These are phyloP conservation scores for Papilio helenus DNA, from an alignment of 1,140 invertebrate species.

Conservation along the genomic window DNA sequence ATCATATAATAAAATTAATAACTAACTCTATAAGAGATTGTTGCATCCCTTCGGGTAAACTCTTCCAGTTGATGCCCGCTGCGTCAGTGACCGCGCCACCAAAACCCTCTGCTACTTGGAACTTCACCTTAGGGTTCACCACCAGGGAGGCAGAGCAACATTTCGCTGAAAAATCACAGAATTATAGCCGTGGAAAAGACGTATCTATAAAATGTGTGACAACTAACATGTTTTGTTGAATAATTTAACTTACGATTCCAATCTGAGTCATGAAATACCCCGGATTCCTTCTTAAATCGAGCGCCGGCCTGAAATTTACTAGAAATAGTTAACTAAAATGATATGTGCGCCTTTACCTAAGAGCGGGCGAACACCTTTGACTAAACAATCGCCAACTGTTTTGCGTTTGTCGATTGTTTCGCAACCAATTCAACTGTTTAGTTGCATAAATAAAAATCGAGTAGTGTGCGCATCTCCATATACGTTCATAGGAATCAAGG, in stretches of 20 bases:
- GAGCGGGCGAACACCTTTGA: no score
- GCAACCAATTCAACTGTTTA: no score
- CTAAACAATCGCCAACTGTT: no score
- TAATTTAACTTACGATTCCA: slow-evolving; percentile 4
- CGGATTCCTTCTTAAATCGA: slow-evolving; percentile 21
- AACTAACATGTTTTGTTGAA: background rate
- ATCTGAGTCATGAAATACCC: background rate
- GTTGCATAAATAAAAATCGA: no score
- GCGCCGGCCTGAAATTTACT: slow-evolving; percentile 30
- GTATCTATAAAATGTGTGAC: background rate
- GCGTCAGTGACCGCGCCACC: slow-evolving; percentile 95
- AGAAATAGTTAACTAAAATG: background rate
- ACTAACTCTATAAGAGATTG: slow-evolving; percentile 51
- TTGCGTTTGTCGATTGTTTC: no score
- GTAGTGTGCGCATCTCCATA: no score
- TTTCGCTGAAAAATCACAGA: slow-evolving; percentile 36
- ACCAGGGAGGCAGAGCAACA: slow-evolving; percentile 41
- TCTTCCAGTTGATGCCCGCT: slow-evolving; percentile 89
- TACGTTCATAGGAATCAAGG: no score
- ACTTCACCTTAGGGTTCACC: slow-evolving; percentile 59
- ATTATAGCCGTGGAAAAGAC: background rate
- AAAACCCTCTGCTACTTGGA: slow-evolving; percentile 89
- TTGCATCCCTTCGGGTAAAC: slow-evolving; percentile 74
- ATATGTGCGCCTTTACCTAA: no score
- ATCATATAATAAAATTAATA: no score